Base-by-base conservation (phyloP, 2,797 vertebrate genomes). In the Potorous gilbertii region DNA sequence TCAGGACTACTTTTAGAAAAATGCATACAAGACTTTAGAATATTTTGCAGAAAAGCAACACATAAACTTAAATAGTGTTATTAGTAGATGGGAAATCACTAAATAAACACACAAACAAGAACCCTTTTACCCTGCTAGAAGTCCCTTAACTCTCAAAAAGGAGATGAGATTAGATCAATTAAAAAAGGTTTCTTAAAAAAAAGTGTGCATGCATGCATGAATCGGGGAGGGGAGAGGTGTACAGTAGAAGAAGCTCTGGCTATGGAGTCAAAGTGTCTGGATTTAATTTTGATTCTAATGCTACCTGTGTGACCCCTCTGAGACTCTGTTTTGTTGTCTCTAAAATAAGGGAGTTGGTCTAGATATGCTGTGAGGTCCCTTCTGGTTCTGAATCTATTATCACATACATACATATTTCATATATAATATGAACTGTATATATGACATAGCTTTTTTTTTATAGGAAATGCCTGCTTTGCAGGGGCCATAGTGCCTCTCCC, bases 1-100 rank as follows among this genome's bases (percentile, higher is more conserved):
- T 94, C 54, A 46, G 10, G 54, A 66, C 90, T 40, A 56, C 90
- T 94, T 94, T 94, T 90, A 97, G 91, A 27, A 28, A 55, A 29
- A 91, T 57, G n/a, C 55, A 90, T 28, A 66, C 50, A 94, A 81
- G 62, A 40, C 5, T 29, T 90, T 29, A 93, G 94, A 31, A 29
- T 90, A 46, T 96, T 59, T 96, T 8, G 34, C 90, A 62, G 96
- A 94, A 92, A 95, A 46, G 2, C 28, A 57, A 4, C 9, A n/a
- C 40, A 90, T 5, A 62, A 54, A 74, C 0, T 34, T 18, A 54
- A 18, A 3, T 31, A 6, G 18, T 31, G 66, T 9, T 31, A 54
- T 46, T 16, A 9, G 16, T 4, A 50, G 90, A 54, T 16, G 74
- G 40, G 57, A 0, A 10, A 89, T 46, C 54, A 10, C 56, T 29